These are phyloP conservation scores for Epirrhoe tristata DNA, from an alignment of 2,888 invertebrate species.

Conservation along the genomic window DNA sequence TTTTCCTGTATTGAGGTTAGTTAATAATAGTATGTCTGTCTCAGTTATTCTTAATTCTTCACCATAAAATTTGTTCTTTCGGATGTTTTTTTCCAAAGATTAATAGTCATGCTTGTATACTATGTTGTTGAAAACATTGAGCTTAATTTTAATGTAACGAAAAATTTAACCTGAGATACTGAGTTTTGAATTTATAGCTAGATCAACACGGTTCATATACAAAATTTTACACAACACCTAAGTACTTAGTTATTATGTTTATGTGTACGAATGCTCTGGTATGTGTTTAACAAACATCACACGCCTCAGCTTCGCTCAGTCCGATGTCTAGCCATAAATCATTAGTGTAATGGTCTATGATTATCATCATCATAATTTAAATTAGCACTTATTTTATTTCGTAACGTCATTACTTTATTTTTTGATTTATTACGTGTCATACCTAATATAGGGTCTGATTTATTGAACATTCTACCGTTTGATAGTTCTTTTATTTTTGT, in stretches of 20 bases:
- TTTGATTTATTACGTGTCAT: conserved; percentile 15
- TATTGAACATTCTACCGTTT: not conserved
- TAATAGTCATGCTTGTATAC: not conserved
- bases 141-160: too few species aligned
- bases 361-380: conserved; percentile 17
- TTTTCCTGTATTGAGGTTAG: not conserved
- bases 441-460: not conserved
- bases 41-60: too few species aligned
- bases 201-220: too few species aligned
- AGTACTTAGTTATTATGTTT: not conserved
- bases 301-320: conserved; percentile 16
- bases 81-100: too few species aligned
- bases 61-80: too few species aligned
- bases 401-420: conserved; percentile 15
- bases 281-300: conserved; percentile 28
- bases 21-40: not conserved
- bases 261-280: conserved; percentile 4
- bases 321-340: conserved; percentile 22
- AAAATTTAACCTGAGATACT: too few species aligned
- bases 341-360: conserved; percentile 27
- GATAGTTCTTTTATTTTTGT: not conserved
- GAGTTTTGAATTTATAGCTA: too few species aligned
- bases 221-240: not conserved
- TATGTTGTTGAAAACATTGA: not conserved
- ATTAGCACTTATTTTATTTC: conserved; percentile 20